phyloP scores from a whole-genome alignment of 2,888 invertebrate genomes.

The Lamellibrachia satsuma region DNA sequence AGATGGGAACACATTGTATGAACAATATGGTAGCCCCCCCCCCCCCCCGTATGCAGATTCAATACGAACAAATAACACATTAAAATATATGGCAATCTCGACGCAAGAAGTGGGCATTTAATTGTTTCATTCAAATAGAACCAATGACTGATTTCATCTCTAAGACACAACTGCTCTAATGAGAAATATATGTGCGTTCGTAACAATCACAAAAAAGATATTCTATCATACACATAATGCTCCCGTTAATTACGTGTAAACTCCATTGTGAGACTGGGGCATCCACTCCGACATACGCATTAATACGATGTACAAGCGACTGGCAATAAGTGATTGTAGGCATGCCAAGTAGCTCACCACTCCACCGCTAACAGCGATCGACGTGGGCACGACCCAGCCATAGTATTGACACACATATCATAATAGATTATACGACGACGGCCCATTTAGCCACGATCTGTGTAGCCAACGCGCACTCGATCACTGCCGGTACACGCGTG shows the following conservation, averaged over 20 bases:
- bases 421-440: slow-evolving; percentile 6
- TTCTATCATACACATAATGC: too few relatives aligned
- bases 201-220: too few relatives aligned
- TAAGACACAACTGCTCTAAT: too few relatives aligned
- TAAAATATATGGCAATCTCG: too few relatives aligned
- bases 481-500: not conserved
- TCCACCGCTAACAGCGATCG: not conserved
- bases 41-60: too few relatives aligned
- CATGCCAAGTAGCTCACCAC: not conserved
- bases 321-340: slow-evolving; percentile 6
- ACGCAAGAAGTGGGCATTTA: too few relatives aligned
- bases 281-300: not conserved
- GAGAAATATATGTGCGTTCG: too few relatives aligned
- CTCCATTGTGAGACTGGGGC: not conserved
- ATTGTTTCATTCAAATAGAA: too few relatives aligned
- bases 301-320: not conserved
- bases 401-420: not conserved
- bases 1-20: too few relatives aligned
- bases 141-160: too few relatives aligned
- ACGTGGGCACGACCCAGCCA: slow-evolving; percentile 2
- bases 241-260: not conserved
- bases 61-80: too few relatives aligned
- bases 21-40: too few relatives aligned
- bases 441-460: not conserved
- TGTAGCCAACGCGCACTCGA: not conserved